phyloP scores from a whole-genome alignment of 2,888 invertebrate species.

The Macropis europaea region DNA sequence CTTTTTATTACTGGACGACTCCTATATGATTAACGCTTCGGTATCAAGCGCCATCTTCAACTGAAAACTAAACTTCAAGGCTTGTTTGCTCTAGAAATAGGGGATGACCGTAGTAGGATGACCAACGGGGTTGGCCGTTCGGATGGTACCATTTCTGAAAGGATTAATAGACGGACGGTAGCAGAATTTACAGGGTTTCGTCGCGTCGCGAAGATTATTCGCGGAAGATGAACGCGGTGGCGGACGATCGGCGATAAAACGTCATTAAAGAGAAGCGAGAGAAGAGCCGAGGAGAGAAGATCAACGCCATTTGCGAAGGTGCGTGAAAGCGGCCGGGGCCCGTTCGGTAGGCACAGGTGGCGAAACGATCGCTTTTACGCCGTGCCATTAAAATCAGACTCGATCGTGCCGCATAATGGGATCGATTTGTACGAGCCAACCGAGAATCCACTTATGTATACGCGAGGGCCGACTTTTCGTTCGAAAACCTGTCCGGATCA shows the following conservation, averaged over 20 bases:
- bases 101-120: no score
- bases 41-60: no score
- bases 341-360: constrained; percentile 51
- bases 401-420: constrained; percentile 53
- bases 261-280: constrained; percentile 43
- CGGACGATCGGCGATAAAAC: constrained; percentile 41
- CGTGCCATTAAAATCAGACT: constrained; percentile 56
- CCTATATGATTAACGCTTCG: no score
- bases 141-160: constrained; percentile 28
- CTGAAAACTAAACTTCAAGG: no score
- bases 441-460: constrained; percentile 40
- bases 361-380: constrained; percentile 58
- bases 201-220: constrained; percentile 11
- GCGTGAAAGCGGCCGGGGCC: constrained; percentile 60
- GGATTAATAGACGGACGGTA: constrained; percentile 33
- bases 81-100: no score
- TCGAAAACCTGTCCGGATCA: constrained; percentile 8
- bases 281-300: constrained; percentile 25
- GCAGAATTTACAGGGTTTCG: constrained; percentile 37
- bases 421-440: constrained; percentile 50
- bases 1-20: no score
- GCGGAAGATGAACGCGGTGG: constrained; percentile 11
- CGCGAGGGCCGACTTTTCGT: constrained; percentile 26
- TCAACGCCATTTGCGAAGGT: constrained; percentile 49
- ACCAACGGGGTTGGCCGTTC: no score